Percentiles rank a stretch among this genome's conserved stretches.
Evolutionary conservation across 2,888 invertebrate genomes (phyloP).

Genomic region (Harmothoe impar): DNA sequence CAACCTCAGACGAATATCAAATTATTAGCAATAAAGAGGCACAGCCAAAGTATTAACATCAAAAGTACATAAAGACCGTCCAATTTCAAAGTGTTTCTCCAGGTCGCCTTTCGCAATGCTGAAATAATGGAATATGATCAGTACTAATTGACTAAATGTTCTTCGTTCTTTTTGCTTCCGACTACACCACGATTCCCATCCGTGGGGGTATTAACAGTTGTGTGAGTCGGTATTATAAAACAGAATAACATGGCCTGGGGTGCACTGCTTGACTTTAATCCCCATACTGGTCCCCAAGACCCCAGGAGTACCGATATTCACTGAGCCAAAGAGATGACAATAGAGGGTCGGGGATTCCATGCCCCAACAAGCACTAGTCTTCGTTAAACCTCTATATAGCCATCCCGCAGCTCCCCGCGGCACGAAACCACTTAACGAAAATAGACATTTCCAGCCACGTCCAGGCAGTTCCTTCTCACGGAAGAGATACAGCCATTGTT

Average conservation of each 20-base stretch:
- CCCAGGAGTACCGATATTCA: not conserved
- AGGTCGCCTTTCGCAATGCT: too few species aligned
- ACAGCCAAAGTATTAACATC: too few species aligned
- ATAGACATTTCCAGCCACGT: constrained; percentile 11
- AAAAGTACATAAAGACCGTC: too few species aligned
- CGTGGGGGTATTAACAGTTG: too few species aligned
- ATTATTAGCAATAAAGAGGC: too few species aligned
- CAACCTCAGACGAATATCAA: too few species aligned
- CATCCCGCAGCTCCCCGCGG: too few species aligned
- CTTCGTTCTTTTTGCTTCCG: too few species aligned
- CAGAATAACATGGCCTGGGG: not conserved
- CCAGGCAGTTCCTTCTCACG: not conserved
- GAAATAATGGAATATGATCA: too few species aligned
- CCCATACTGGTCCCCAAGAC: not conserved
- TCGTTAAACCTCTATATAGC: not conserved
- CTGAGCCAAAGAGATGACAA: constrained; percentile 19
- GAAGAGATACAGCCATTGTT: constrained; percentile 28
- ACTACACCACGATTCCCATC: too few species aligned
- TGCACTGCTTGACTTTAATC: not conserved
- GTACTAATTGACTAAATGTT: too few species aligned
- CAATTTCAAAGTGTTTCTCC: too few species aligned
- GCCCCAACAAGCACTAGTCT: not conserved
- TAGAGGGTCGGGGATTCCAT: not conserved
- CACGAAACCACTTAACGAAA: not conserved
- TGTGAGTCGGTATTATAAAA: not conserved